phyloP scores from a whole-genome alignment of 2,797 vertebrate species.

The Heliangelus exortis region DNA sequence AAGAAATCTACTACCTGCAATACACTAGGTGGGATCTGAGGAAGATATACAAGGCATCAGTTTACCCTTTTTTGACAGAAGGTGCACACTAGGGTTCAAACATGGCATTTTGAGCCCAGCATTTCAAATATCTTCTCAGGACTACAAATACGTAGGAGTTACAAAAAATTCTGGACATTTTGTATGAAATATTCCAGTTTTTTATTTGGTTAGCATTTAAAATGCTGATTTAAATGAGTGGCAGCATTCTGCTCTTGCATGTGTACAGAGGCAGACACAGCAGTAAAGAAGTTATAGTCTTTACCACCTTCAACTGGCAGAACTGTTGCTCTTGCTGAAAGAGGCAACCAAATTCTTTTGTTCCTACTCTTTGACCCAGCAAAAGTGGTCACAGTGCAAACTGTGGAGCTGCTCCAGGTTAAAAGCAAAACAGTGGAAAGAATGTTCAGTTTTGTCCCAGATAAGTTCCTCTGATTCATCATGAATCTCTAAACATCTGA shows the following conservation, averaged over 20 bases:
- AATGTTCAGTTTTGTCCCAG: conserved; percentile 21
- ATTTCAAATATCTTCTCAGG: not conserved
- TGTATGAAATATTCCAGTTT: not conserved
- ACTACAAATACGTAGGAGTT: not conserved
- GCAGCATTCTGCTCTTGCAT: not conserved
- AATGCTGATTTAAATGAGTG: not conserved
- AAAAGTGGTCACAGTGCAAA: not conserved
- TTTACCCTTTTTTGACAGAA: not conserved
- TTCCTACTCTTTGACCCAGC: not conserved
- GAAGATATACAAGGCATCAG: not conserved
- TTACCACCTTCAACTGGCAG: not conserved
- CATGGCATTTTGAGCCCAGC: not conserved
- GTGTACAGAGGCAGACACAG: not conserved
- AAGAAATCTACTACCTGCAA: not conserved
- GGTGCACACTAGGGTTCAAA: not conserved
- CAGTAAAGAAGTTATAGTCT: not conserved
- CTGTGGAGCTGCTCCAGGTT: conserved; percentile 2
- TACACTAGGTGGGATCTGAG: not conserved
- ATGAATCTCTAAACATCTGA: not conserved
- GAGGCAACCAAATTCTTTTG: not conserved
- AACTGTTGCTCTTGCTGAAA: not conserved
- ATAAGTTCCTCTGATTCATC: conserved; percentile 29
- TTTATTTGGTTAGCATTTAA: not conserved
- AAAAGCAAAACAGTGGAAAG: conserved; percentile 37
- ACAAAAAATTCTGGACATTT: not conserved